Evolutionary conservation across 2,797 vertebrate species (phyloP).

Genomic region (Gallinago stenura): DNA sequence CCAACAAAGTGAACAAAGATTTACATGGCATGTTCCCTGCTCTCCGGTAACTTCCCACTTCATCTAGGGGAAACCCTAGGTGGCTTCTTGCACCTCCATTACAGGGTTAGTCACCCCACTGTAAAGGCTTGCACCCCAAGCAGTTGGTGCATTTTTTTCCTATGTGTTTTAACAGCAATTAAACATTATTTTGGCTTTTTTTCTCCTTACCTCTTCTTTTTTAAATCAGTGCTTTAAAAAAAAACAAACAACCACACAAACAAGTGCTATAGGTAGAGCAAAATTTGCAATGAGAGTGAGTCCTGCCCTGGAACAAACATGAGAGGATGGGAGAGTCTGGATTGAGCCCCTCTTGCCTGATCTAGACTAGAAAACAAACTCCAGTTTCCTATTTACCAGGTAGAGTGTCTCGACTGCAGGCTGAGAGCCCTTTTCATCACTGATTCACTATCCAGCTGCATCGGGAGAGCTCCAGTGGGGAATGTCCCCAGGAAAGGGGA

Average conservation of each 20-base stretch:
- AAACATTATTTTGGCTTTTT: background rate
- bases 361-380: background rate
- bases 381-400: background rate
- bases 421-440: background rate
- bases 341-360: background rate
- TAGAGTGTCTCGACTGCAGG: background rate
- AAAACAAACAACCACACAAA: background rate
- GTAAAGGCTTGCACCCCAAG: background rate
- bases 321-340: background rate
- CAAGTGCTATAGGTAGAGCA: background rate
- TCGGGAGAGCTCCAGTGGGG: background rate
- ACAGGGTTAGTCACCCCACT: accelerated
- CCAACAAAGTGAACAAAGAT: background rate
- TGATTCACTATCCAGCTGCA: background rate
- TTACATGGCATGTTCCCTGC: background rate
- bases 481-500: background rate
- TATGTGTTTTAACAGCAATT: accelerated
- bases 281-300: background rate
- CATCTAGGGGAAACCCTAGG: background rate
- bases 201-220: background rate
- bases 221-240: background rate
- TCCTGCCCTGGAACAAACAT: background rate
- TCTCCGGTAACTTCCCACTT: background rate
- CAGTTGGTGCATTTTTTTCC: background rate
- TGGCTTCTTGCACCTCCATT: background rate